Conservation (phyloP, 2,113 vertebrate species). For the Sylvicapra grimmia region DNA sequence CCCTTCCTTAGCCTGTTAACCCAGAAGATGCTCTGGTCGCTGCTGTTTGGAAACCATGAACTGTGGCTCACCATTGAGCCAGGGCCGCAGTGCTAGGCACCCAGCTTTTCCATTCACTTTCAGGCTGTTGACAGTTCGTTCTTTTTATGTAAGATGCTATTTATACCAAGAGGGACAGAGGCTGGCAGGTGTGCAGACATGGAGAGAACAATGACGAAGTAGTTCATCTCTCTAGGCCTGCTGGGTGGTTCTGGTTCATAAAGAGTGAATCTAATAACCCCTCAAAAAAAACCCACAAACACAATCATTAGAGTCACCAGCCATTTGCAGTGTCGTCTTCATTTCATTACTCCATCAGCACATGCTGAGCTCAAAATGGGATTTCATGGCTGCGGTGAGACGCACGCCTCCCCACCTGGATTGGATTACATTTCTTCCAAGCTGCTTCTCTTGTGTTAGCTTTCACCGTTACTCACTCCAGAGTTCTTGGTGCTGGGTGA, state of each 20-base stretch:
- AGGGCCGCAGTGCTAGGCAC: not conserved
- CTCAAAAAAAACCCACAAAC: not conserved
- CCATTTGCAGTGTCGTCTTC: not conserved
- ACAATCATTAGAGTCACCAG: constrained; percentile 22
- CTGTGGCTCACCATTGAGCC: not conserved
- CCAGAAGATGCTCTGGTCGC: not conserved
- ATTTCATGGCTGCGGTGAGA: not conserved
- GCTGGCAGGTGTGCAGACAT: not conserved
- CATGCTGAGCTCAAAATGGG: constrained; percentile 46
- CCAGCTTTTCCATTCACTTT: not conserved
- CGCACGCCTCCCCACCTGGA: not conserved
- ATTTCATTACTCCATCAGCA: not conserved
- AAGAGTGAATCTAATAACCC: not conserved
- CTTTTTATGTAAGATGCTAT: not conserved
- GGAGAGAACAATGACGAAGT: not conserved
- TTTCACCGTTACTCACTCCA: not conserved
- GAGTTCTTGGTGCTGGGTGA: not conserved
- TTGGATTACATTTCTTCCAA: not conserved
- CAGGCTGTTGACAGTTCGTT: not conserved
- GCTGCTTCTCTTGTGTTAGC: not conserved
- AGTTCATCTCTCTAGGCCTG: not conserved
- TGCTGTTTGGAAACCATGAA: not conserved
- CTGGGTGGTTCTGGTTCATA: not conserved
- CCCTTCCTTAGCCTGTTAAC: not conserved
- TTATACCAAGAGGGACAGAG: not conserved